phyloP scores from a whole-genome alignment of 1,140 invertebrate species.

The Philaenus spumarius region DNA sequence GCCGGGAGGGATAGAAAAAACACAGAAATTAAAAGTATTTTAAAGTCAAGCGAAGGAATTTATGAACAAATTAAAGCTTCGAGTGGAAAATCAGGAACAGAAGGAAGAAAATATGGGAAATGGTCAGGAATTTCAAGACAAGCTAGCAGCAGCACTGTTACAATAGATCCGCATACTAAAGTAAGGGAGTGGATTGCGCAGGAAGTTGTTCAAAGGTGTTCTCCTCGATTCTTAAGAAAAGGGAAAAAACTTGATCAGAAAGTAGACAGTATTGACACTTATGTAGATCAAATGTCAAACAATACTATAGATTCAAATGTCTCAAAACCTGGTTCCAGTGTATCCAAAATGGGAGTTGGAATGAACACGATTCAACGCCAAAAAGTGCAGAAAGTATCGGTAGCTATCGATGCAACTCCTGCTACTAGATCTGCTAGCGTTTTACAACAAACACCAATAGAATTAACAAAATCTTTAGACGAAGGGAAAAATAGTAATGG shows the following conservation, averaged over 20 bases:
- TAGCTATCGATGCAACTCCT: constrained; percentile 68
- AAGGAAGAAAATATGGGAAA: constrained; percentile 46
- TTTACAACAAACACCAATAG: constrained; percentile 65
- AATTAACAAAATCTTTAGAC: constrained; percentile 51
- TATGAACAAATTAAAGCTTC: constrained; percentile 46
- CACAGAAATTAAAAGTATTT: constrained; percentile 45
- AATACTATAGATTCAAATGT: constrained; percentile 18
- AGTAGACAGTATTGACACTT: constrained; percentile 13
- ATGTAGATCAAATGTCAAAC: constrained; percentile 13
- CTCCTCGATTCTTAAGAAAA: constrained; percentile 53
- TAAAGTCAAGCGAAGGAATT: constrained; percentile 47
- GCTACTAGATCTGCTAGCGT: constrained; percentile 60
- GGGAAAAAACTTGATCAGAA: constrained; percentile 29
- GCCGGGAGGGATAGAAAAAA: constrained; percentile 41
- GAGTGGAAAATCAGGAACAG: constrained; percentile 31
- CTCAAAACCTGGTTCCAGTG: constrained; percentile 13
- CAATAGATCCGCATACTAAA: constrained; percentile 72
- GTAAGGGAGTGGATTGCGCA: constrained; percentile 78
- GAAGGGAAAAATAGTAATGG: constrained; percentile 16
- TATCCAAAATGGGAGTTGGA: background rate
- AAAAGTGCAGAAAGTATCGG: constrained; percentile 57
- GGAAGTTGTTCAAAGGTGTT: constrained; percentile 53
- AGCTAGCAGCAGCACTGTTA: constrained; percentile 60
- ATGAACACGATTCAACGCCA: constrained; percentile 3
- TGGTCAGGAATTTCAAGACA: constrained; percentile 59